Conservation (phyloP, 2,113 vertebrate species). For the Nyctibius bracteatus region DNA sequence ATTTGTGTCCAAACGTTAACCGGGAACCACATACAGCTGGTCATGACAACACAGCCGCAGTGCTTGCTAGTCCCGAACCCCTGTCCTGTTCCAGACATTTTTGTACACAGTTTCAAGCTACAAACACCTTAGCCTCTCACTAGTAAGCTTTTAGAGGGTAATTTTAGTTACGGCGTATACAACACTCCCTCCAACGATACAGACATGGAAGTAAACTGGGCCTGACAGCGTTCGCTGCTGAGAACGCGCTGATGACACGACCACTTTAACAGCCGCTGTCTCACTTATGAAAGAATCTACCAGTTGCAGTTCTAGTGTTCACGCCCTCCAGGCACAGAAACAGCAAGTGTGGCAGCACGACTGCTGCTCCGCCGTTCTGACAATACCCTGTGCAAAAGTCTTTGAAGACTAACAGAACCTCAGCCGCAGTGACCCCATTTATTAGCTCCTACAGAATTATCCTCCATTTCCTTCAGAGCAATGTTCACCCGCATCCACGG, state of each 20-base stretch:
- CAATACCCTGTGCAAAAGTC: accelerated
- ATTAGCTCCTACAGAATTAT: background rate
- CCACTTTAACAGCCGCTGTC: too few relatives aligned
- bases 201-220: background rate
- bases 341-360: accelerated
- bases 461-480: background rate
- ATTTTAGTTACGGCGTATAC: background rate
- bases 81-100: background rate
- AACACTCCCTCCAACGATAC: background rate
- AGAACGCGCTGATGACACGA: accelerated
- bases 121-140: background rate
- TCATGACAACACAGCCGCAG: accelerated
- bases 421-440: background rate
- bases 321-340: too few relatives aligned
- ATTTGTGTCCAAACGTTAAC: accelerated
- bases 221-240: background rate
- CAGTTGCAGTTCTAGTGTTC: accelerated
- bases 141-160: background rate
- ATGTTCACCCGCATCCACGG: accelerated
- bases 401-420: background rate
- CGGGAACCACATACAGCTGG: accelerated
- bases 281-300: too few relatives aligned
- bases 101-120: background rate
- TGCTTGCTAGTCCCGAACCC: accelerated
- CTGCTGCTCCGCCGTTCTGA: accelerated